Evolutionary conservation across 2,113 vertebrate species (phyloP), one percentile per base, ranked within the genome.

Genomic region (Rhagologus leucostigma): DNA sequence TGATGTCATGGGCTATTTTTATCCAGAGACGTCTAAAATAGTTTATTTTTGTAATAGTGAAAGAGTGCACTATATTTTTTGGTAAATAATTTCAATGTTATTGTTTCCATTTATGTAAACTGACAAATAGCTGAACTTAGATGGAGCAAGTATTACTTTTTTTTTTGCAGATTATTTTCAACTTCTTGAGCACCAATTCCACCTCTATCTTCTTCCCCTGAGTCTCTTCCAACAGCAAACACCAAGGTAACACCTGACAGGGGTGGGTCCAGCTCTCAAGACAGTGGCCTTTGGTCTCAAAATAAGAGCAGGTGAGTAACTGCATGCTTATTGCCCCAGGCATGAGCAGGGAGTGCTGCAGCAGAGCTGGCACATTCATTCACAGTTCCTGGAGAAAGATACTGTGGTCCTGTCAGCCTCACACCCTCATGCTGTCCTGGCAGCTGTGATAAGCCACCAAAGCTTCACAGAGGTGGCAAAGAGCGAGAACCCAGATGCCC

Each of bases 1-100:
- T 95, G 86, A 92, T 95, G 87, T 94, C 64, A 84, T 56, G n/a
- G 56, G 24, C 27, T 95, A 81, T 93, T 97, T 96, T 89, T 59
- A 42, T 18, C 52, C 30, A 53, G 35, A 0, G 1, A 39, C n/a
- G 16, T 73, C 55, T 65, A 69, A 92, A 95, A 90, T 57, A 53
- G 12, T 88, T 86, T 7, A 27, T 35, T 94, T 79, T 88, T 81
- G 23, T 59, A 67, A 68, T n/a, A 62, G 33, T 19, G 13, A 85
- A 62, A 83, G 41, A 39, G 8, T 1, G 2, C 6, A 22, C 23
- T 27, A 2, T 23, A 44, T 11, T 91, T 64, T 22, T 76, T 69
- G 65, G 37, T 69, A 87, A 60, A 71, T 46, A 13, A 68, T 73
- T 69, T 84, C 22, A 4, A 24, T 60, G 59, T 78, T 57, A 32